These are phyloP conservation scores for Silurus asotus DNA, from an alignment of 2,113 vertebrate genomes.

Conservation along the genomic window DNA sequence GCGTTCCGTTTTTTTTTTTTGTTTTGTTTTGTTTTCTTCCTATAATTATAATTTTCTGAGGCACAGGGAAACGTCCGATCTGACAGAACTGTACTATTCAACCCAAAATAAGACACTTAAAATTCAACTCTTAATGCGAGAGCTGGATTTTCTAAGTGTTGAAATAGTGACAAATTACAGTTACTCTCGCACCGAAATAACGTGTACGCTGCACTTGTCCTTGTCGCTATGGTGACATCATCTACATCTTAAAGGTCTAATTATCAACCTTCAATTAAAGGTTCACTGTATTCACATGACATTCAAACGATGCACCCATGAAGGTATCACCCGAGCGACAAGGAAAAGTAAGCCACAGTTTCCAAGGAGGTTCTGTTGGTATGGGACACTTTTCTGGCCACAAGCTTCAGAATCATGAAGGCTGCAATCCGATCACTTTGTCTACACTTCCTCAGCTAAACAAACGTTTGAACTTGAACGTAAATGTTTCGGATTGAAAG, in stretches of 20 bases:
- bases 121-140: too few relatives aligned
- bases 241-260: neutral
- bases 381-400: neutral
- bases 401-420: neutral
- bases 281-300: neutral
- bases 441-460: neutral
- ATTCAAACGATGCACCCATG: neutral
- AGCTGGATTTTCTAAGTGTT: too few relatives aligned
- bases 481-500: neutral
- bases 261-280: neutral
- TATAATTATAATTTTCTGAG: slow-evolving; percentile 41
- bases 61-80: slow-evolving; percentile 37
- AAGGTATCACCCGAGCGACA: neutral
- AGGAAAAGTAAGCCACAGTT: neutral
- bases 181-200: neutral
- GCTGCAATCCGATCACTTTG: neutral
- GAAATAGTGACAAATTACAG: neutral
- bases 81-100: slow-evolving; percentile 23
- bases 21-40: slow-evolving; percentile 46
- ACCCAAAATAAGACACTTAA: slow-evolving; percentile 27
- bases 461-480: neutral
- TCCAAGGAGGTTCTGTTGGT: neutral
- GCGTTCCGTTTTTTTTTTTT: slow-evolving; percentile 49
- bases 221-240: neutral
- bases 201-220: neutral